These are phyloP conservation scores for Basileuterus tristriatus DNA, from an alignment of 2,797 vertebrate species.

Conservation along the genomic window DNA sequence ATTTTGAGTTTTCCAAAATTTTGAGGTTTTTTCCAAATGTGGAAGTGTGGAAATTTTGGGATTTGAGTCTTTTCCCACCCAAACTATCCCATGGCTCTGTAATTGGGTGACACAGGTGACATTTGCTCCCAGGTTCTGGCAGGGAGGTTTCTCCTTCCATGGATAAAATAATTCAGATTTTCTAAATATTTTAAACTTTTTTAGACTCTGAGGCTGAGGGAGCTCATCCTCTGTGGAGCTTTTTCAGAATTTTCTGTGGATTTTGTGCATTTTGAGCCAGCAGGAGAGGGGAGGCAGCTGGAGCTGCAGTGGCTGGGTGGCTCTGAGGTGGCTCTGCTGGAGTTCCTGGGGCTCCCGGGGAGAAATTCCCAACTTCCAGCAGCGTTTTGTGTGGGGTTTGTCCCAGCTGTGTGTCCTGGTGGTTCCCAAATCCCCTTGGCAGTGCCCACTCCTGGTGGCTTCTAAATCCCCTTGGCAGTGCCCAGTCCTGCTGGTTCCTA, in stretches of 20 bases:
- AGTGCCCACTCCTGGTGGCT: too few species aligned
- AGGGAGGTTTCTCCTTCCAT: background rate
- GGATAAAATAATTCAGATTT: background rate
- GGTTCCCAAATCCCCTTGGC: too few species aligned
- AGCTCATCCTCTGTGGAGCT: background rate
- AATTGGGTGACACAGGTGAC: background rate
- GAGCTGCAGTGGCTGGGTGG: background rate
- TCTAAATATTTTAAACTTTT: background rate
- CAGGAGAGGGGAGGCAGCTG: background rate
- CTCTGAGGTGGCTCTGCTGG: background rate
- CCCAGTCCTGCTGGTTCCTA: too few species aligned
- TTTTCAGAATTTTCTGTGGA: background rate
- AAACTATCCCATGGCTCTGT: background rate
- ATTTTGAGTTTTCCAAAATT: too few species aligned
- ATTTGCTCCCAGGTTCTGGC: background rate
- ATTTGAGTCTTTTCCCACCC: background rate
- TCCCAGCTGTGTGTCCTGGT: background rate
- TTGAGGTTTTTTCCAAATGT: too few species aligned
- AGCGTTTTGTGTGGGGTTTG: background rate
- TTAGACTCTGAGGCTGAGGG: background rate
- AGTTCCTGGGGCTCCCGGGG: background rate
- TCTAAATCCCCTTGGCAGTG: too few species aligned
- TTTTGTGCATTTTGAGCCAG: background rate
- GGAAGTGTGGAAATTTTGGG: background rate
- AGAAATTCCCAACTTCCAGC: background rate